Evolutionary conservation across 2,888 invertebrate genomes (phyloP).

Genomic region (Eupsilia transversa): DNA sequence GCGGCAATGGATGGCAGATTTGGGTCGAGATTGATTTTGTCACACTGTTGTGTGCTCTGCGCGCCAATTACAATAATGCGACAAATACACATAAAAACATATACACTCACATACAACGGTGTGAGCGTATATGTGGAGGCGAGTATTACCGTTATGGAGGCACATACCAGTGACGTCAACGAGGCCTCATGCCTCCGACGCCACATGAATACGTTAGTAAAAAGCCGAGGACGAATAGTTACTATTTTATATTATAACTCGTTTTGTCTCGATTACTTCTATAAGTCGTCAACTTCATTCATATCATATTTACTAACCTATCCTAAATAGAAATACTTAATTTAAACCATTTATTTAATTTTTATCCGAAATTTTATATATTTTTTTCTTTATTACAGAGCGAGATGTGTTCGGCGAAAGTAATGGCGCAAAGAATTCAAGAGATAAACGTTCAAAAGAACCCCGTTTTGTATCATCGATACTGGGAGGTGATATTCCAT

Average conservation of each 20-base stretch:
- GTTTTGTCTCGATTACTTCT: conserved; percentile 53
- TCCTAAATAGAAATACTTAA: not conserved
- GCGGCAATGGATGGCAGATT: conserved; percentile 74
- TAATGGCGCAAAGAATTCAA: conserved; percentile 75
- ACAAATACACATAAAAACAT: conserved; percentile 73
- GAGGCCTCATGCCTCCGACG: conserved; percentile 86
- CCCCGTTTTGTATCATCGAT: conserved; percentile 94
- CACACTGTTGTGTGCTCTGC: conserved; percentile 78
- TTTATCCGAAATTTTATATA: not conserved
- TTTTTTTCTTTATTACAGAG: conserved; percentile 83
- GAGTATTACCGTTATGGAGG: conserved; percentile 90
- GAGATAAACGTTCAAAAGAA: conserved; percentile 86
- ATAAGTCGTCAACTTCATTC: conserved; percentile 7
- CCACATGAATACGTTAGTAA: conserved; percentile 86
- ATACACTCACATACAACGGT: conserved; percentile 53
- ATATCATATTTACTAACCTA: conserved; percentile 2
- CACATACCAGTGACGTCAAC: conserved; percentile 90
- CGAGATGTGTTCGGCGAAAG: conserved; percentile 89
- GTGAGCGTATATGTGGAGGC: conserved; percentile 84
- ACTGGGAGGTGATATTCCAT: conserved; percentile 95
- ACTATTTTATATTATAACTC: conserved; percentile 68
- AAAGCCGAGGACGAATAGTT: conserved; percentile 80
- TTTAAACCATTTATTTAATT: not conserved
- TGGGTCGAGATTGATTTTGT: conserved; percentile 85
- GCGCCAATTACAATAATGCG: conserved; percentile 83